Base-by-base conservation (phyloP, 1,140 invertebrate genomes). In the Lasioglossum albipes region DNA sequence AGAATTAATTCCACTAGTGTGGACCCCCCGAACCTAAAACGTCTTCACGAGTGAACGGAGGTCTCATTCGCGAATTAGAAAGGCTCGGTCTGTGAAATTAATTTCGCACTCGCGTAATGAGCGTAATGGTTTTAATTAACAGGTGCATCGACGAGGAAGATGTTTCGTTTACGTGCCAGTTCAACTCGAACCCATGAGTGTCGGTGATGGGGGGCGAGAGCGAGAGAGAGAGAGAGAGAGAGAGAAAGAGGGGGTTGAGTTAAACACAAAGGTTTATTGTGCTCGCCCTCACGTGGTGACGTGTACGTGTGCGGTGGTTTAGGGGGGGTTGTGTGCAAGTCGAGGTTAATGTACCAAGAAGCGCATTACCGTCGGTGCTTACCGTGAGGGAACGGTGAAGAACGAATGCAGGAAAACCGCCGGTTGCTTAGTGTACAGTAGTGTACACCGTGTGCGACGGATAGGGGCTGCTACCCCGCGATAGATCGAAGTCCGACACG, bases 311-410 rank as follows among this genome's bases (percentile, higher is more conserved):
- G 52, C 20, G 77, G 12, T 36, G 76, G 10, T 57, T 41, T 0
- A 6, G 2, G 6, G 16, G 62, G 22, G 13, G 31, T 67, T 70
- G 83, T 67, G 73, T 75, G 77, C 61, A 68, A 81, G 78, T 81
- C 80, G 85, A 84, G 88, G 90, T 92, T 92, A 92, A 92, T 92
- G 91, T 89, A 92, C 89, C 89, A 89, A 87, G 89, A 88, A 90
- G 90, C 88, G 84, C 89, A 91, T 92, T 91, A 91, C 85, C 87
- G 85, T 80, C 79, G 90, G 87, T 89, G 86, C 88, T 91, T 78
- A 81, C 79, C 81, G 82, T 45, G 75, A 70, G 79, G 54, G 86
- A 87, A 84, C 81, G 86, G 79, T 73, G 72, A 87, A 80, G 82
- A 83, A 89, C 83, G 82, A 85, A 77, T 77, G 77, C 54, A 65